Evolutionary conservation across 2,113 vertebrate genomes (phyloP), one percentile per base, ranked within the genome.

Genomic region (Rousettus leschenaultii): DNA sequence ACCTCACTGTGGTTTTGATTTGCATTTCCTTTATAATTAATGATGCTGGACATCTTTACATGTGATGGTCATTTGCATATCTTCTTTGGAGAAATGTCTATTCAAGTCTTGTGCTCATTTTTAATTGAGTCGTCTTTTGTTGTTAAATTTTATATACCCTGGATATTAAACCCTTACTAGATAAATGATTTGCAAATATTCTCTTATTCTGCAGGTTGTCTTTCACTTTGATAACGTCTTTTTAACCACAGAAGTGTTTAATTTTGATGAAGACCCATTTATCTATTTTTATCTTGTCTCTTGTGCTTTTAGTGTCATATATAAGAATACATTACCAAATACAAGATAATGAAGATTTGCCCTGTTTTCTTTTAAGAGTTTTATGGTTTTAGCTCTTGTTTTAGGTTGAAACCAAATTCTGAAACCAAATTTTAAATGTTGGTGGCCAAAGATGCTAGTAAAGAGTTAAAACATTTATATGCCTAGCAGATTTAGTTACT

Each of bases 401-500:
- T 15, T 35, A 68, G 45, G 24, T 45, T 80, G 40, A 40, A 40
- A 40, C 40, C 40, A 94, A 70, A 68, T 19, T 87, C 82, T 70
- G n/a, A 84, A 97, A 87, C 2, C 9, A 85, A 83, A 80, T 94
- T 94, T 89, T 78, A 84, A 94, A 63, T 74, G 59, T 40, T 84
- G 51, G n/a, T 48, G 68, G 7, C 21, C 43, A 94, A n/a, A 85
- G 33, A 86, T 77, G 82, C n/a, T 80, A 45, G 38, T 63, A 88
- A 55, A 24, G 2, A 73, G 30, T 85, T 93, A 86, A 61, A 45
- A 95, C 22, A 70, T 70, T 73, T 79, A 68, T 68, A 77, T 57
- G 74, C 24, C 22, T 88, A 70, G 15, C 4, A 55, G 28, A 74
- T 53, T 43, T 98, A 99, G 98, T 98, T 98, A 99, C 97, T 98